Evolutionary conservation across 2,113 vertebrate species (phyloP).

Genomic region (Aldabrachelys gigantea): DNA sequence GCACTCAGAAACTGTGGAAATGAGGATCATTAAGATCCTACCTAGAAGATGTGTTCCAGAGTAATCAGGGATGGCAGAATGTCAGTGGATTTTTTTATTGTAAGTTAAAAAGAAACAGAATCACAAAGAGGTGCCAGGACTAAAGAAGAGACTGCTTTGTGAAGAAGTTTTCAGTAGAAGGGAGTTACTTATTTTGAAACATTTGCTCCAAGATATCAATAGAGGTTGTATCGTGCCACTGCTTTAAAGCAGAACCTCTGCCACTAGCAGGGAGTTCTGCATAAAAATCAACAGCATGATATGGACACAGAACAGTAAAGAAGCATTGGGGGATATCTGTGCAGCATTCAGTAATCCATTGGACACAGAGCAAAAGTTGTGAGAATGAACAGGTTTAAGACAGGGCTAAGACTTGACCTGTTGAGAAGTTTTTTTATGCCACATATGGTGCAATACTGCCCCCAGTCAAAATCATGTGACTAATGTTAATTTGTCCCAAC

Average conservation of each 20-base stretch:
- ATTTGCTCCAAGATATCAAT: background rate
- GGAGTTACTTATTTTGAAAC: background rate
- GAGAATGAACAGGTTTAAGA: background rate
- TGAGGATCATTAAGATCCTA: rapidly evolving
- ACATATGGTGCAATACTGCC: background rate
- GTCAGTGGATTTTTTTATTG: background rate
- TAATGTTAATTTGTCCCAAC: background rate
- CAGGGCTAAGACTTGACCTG: background rate
- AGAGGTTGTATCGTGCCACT: background rate
- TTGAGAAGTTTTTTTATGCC: rapidly evolving
- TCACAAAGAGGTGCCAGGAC: background rate
- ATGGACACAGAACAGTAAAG: background rate
- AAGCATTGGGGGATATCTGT: background rate
- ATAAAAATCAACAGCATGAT: background rate
- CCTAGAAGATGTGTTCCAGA: background rate
- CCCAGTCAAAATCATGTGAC: background rate
- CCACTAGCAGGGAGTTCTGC: background rate
- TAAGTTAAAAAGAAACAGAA: background rate
- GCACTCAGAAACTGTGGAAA: background rate
- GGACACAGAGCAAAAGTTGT: background rate
- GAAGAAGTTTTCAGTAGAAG: background rate
- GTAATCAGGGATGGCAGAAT: background rate
- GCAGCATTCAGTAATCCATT: background rate
- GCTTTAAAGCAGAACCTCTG: background rate
- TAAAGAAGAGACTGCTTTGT: background rate